Percentiles rank a stretch among this genome's conserved stretches.
phyloP scores from a whole-genome alignment of 2,797 vertebrate genomes.

The Echeneis naucrates region DNA sequence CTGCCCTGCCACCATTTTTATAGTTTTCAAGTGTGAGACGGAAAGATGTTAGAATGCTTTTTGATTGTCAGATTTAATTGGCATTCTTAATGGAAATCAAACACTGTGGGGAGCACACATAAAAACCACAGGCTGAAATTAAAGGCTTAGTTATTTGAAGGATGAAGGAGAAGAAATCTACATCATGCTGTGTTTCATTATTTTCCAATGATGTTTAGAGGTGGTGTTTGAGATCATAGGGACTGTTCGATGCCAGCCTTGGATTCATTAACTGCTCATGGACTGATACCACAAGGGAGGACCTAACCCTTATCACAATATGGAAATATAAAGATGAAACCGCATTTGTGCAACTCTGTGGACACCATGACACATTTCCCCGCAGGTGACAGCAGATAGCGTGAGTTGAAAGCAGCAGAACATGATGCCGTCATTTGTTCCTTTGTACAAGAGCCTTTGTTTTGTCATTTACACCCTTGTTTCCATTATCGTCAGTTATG shows the following conservation, averaged over 20 bases:
- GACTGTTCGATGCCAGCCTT: neutral
- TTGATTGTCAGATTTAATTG: slow-evolving; percentile 34
- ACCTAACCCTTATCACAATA: neutral
- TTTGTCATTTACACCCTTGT: neutral
- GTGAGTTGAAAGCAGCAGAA: neutral
- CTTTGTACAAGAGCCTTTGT: neutral
- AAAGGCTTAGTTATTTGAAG: slow-evolving; percentile 8
- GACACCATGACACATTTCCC: neutral
- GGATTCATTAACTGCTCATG: slow-evolving; percentile 11
- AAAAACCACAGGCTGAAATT: slow-evolving; percentile 17
- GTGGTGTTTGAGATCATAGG: slow-evolving; percentile 9
- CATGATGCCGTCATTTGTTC: neutral
- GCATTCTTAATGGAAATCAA: neutral
- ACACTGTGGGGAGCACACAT: slow-evolving; percentile 4
- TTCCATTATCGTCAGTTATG: neutral
- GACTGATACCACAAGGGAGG: neutral
- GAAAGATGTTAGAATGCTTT: slow-evolving; percentile 16
- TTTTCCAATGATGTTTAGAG: slow-evolving; percentile 1
- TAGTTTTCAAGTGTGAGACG: slow-evolving; percentile 20
- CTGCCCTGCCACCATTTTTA: slow-evolving; percentile 34
- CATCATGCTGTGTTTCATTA: neutral
- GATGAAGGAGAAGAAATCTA: slow-evolving; percentile 19
- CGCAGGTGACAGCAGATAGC: neutral
- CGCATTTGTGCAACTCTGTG: neutral
- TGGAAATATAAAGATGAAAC: neutral